Evolutionary conservation across 2,888 invertebrate species (phyloP), one percentile per base, ranked within the genome.

Genomic region (Anoplius nigerrimus): DNA sequence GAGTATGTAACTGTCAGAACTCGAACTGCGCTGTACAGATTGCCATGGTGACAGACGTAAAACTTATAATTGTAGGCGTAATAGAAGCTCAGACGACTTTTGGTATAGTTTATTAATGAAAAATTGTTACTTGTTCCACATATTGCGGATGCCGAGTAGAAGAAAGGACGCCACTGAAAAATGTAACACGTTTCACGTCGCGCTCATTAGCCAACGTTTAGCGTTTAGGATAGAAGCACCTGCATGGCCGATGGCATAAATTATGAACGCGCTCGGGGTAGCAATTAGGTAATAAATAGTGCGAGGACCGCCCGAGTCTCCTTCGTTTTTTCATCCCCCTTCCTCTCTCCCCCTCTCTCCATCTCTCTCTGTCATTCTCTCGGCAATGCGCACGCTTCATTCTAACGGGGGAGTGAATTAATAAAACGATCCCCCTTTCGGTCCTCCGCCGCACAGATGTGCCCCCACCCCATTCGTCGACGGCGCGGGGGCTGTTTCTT

Each of bases 281-380:
- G 76, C 86, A 85, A 87, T 87, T 85, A 86, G 84, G 85, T 82
- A 85, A 87, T 87, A 86, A 86, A 87, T 84, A 82, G 83, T 72
- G 57, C 61, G 64, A 66, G 73, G 79, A 77, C 82, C 78, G 78
- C 77, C 79, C 83, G 81, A 78, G 72, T 42, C 22, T 34, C 20
- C 53, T 16, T 53, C 53, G 56, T 63, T 24, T 16, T 55, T 48
- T 27, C 48, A 56, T 27, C 57, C 20, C 57, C 60, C 45, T 18
- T 42, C 59, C 18, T 18, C 61, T 45, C 42, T 53, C 57, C 53
- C 43, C 53, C 66, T 62, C 52, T 62, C 56, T 58, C 48, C 53
- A 62, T 60, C 27, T 11, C 34, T 51, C 20, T 57, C 52, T 18
- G 55, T 53, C 24, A 48, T 27, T 46, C 34, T 59, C 24, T 56